Percentiles rank a stretch among this genome's conserved stretches.
Conservation (phyloP, 35 echinoderm and acorn worm genomes). For the Heliocidaris tuberculata region DNA sequence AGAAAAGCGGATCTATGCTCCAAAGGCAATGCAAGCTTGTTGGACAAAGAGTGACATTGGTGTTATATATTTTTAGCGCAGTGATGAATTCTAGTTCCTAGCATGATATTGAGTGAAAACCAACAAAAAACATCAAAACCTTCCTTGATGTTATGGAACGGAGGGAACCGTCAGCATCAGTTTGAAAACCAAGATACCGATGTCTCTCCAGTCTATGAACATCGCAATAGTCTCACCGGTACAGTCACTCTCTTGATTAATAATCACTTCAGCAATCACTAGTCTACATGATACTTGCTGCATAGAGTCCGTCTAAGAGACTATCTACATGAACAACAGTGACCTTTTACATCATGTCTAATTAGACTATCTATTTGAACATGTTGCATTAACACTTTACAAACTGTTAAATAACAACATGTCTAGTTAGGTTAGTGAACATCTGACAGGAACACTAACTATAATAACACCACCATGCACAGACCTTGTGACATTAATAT, state of each 20-base stretch:
- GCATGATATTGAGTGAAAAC: not conserved
- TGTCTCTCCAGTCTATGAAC: not conserved
- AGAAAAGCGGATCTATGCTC: not conserved
- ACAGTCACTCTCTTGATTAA: not conserved
- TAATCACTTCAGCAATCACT: not conserved
- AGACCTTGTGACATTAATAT: too few relatives aligned
- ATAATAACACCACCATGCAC: too few relatives aligned
- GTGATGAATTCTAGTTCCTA: not conserved
- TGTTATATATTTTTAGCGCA: too few relatives aligned
- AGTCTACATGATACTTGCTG: not conserved
- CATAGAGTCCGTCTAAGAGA: not conserved
- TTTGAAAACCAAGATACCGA: not conserved
- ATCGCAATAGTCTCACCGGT: conserved; percentile 2
- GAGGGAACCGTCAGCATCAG: not conserved
- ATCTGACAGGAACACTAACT: not conserved
- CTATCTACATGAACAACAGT: not conserved
- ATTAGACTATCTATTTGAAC: not conserved
- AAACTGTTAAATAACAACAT: not conserved
- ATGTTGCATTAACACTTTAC: not conserved
- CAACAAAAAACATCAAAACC: not conserved
- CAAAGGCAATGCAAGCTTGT: not conserved
- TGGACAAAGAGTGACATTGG: not conserved
- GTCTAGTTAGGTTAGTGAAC: not conserved
- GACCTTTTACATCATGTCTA: not conserved
- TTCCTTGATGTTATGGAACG: not conserved